Evolutionary conservation across 2,113 vertebrate species (phyloP), one percentile per base, ranked within the genome.

Genomic region (Callithrix jacchus): DNA sequence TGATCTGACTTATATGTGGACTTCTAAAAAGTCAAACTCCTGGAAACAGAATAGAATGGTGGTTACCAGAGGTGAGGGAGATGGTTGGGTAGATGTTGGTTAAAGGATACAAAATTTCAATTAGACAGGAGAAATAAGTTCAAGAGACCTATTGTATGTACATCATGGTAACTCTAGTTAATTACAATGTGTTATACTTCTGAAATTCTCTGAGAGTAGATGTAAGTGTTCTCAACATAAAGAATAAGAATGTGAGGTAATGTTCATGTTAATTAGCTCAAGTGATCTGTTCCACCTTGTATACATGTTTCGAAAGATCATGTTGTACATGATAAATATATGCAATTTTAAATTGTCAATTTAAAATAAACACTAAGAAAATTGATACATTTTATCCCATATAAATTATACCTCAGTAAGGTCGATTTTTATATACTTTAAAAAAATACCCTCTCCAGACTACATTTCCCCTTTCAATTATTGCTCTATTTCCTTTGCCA

Each of bases 391-490:
- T 88, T 77, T 83, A 86, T 66, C 76, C 3, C 16, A 85, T 77
- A 61, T n/a, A 76, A 80, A 97, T 92, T 93, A 76, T 45, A 45
- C 35, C 37, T 95, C 47, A 64, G 45, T 84, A 70, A 92, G 88
- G 25, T 27, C 47, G 8, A 73, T 76, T 83, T 96, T 91, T 94
- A 18, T n/a, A 45, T 64, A 86, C 12, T 18, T 84, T 68, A 79
- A 64, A 68, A 87, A 71, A 90, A 64, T 88, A 77, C 4, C 4
- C 49, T 56, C n/a, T 85, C 68, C 66, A 80, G 20, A 79, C 17
- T 71, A 35, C 35, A 64, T 52, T 76, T 94, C 45, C 27, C 45
- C 8, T 96, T 76, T 64, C 16, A 66, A 70, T 3, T 30, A 74
- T 27, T 70, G 20, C 30, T 56, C 32, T 58, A 40, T 47, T 81